Evolutionary conservation across 2,113 vertebrate species (phyloP).

Genomic region (Amphilophus citrinellus): DNA sequence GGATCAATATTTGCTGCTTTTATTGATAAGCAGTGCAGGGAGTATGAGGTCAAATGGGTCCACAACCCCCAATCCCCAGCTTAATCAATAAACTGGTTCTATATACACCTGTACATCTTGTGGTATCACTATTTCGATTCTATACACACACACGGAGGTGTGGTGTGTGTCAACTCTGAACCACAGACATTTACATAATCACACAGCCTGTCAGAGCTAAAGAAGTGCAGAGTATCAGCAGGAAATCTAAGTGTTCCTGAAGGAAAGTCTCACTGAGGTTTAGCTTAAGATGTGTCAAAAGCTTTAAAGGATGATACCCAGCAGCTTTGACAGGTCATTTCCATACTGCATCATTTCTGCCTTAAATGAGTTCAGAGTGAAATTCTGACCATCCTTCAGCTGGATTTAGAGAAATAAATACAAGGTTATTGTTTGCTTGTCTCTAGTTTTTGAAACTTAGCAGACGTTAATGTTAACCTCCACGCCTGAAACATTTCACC

Average conservation of each 20-base stretch:
- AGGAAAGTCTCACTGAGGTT: slow-evolving; percentile 19
- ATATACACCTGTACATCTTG: slow-evolving; percentile 13
- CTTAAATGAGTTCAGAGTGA: not conserved
- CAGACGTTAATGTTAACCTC: not conserved
- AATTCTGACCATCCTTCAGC: slow-evolving; percentile 6
- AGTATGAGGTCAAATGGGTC: slow-evolving; percentile 47
- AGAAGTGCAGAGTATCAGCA: slow-evolving; percentile 28
- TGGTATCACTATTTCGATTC: slow-evolving; percentile 11
- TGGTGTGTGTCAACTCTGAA: slow-evolving; percentile 4
- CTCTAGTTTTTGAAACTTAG: not conserved
- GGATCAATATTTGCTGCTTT: slow-evolving; percentile 59
- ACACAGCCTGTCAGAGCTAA: slow-evolving; percentile 45
- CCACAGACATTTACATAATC: slow-evolving; percentile 53
- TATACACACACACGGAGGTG: not conserved
- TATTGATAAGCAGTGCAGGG: slow-evolving; percentile 34
- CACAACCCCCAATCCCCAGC: slow-evolving; percentile 18
- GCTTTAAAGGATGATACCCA: slow-evolving; percentile 14
- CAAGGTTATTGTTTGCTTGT: not conserved
- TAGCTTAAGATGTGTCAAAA: slow-evolving; percentile 35
- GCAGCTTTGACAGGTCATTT: slow-evolving; percentile 42
- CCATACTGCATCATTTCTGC: not conserved
- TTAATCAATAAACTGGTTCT: slow-evolving; percentile 47
- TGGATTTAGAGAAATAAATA: not conserved
- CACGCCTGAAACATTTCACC: not conserved
- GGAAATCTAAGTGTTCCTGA: slow-evolving; percentile 9